Evolutionary conservation across 2,888 invertebrate species (phyloP), one percentile per base, ranked within the genome.

Genomic region (Sminthurinus aureus): DNA sequence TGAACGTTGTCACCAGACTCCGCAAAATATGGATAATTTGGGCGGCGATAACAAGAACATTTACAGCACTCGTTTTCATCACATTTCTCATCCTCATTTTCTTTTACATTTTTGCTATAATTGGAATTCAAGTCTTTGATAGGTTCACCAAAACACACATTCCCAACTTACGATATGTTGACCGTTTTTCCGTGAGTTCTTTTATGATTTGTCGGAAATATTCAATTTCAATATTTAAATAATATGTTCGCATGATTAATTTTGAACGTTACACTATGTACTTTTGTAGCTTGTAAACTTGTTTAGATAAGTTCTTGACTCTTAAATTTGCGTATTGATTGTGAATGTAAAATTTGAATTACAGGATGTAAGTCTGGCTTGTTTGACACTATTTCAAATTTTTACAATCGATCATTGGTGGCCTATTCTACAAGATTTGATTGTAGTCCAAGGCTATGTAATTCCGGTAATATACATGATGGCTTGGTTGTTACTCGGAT

Each of bases 391-490:
- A 0, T 88, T 88, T 73, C 88, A 88, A 86, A 64, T 88, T 1
- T 88, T 88, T 52, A 88, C 87, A 0, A 79, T 88, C 52, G 88
- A 88, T 64, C 87, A 88, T 67, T 88, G 87, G 86, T 86, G 81
- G 24, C 85, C 86, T 18, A 67, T 88, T 1, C 84, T 88, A 0
- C 24, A 13, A 0, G 86, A 84, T 73, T 77, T 86, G 15, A 76
- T 69, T 0, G 67, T 78, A 13, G 79, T 73, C 0, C 52, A 52
- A 52, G 13, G 9, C 52, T 13, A 22, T 20, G 58, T 24, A 8
- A 64, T 85, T 22, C 83, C 87, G 0, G 79, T 78, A 38, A 58
- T 81, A 2, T 88, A 85, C 81, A 78, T 86, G 13, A 83, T 88
- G n/a, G 75, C 80, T 0, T 88, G 88, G 88, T 84, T 88, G 38